Conservation (phyloP, 1,140 invertebrate genomes). For the Tetramorium alpestre region DNA sequence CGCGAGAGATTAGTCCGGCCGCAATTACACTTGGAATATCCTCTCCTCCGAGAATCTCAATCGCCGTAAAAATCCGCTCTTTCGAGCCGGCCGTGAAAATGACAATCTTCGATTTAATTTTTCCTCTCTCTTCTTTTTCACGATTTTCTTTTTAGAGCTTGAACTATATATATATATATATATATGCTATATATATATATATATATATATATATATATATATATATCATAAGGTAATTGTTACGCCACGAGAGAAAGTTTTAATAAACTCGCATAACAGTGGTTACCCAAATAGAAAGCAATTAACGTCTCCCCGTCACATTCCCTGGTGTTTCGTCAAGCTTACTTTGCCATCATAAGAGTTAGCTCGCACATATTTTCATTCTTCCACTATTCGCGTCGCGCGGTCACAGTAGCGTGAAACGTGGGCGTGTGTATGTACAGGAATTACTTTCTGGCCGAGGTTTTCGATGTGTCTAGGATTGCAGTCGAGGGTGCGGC, state of each 20-base stretch:
- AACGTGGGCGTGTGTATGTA: conserved; percentile 67
- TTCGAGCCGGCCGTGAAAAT: neutral
- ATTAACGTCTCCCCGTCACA: conserved; percentile 11
- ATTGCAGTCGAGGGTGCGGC: conserved; percentile 78
- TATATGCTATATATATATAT: too few species aligned
- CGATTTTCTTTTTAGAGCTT: neutral
- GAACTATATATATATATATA: neutral
- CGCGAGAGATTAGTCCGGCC: neutral
- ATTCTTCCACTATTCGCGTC: conserved; percentile 28
- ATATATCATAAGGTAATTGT: neutral
- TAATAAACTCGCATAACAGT: conserved; percentile 33
- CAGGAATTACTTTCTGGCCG: conserved; percentile 72
- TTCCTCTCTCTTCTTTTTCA: neutral
- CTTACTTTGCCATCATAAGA: conserved; percentile 13
- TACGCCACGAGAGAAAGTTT: conserved; percentile 18
- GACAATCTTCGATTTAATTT: conserved; percentile 2
- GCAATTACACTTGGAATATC: neutral
- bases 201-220: too few species aligned
- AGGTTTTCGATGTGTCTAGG: conserved; percentile 75
- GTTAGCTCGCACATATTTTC: conserved; percentile 32
- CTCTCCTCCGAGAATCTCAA: neutral
- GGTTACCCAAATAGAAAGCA: conserved; percentile 32
- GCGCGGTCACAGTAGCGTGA: conserved; percentile 64
- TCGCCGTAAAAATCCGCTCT: neutral
- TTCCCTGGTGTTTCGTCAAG: conserved; percentile 21